Percentiles rank a stretch among this genome's conserved stretches.
phyloP scores from a whole-genome alignment of 2,113 vertebrate species.

The Donacobius atricapilla region DNA sequence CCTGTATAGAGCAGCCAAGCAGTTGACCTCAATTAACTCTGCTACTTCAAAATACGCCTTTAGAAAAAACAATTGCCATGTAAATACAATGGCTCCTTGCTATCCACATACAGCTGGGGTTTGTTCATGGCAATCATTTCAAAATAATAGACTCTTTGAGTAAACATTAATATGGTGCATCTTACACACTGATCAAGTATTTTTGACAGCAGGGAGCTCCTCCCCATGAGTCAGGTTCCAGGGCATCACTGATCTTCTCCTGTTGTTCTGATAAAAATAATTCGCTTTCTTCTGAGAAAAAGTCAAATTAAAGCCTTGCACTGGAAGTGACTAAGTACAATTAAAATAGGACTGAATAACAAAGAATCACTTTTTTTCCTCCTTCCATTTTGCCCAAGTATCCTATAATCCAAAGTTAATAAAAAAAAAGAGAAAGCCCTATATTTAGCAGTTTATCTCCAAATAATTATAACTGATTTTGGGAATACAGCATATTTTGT shows the following conservation, averaged over 20 bases:
- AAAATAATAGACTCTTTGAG: background rate
- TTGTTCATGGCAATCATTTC: background rate
- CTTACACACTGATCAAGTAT: background rate
- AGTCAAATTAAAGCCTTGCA: background rate
- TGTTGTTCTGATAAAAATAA: background rate
- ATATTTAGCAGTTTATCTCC: background rate
- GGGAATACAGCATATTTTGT: background rate
- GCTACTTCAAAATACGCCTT: background rate
- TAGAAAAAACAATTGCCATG: background rate
- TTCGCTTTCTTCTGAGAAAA: background rate
- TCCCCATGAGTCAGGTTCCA: background rate
- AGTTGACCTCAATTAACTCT: slow-evolving; percentile 2
- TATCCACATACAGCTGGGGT: background rate
- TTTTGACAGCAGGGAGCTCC: background rate
- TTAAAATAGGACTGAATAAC: background rate
- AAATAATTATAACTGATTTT: background rate
- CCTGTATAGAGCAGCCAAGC: background rate
- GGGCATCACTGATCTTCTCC: background rate
- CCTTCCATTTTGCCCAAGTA: background rate
- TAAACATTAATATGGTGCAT: background rate
- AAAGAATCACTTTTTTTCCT: background rate
- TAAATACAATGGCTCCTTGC: background rate
- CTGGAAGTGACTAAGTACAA: background rate
- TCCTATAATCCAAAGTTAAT: background rate
- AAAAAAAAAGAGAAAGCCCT: background rate